Percentiles rank a stretch among this genome's conserved stretches.
These are phyloP conservation scores for Nestor notabilis DNA, from an alignment of 2,113 vertebrate species.

Conservation along the genomic window DNA sequence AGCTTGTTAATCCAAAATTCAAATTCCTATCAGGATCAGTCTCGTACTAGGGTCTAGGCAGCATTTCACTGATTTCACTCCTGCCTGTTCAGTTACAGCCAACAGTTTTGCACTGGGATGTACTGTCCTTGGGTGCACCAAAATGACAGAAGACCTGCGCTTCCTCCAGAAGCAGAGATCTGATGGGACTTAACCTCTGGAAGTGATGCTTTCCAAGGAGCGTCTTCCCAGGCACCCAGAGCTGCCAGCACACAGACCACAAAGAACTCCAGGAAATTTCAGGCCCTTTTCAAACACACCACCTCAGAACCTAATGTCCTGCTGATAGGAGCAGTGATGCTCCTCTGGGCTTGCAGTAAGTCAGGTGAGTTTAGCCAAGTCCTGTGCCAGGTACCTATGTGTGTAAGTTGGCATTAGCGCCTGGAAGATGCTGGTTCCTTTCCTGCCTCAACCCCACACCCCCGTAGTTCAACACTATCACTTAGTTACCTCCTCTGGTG, in stretches of 20 bases:
- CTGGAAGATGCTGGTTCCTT: not conserved
- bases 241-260: not conserved
- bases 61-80: not conserved
- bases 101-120: not conserved
- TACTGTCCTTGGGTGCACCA: too few relatives aligned
- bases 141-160: not conserved
- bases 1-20: not conserved
- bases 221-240: not conserved
- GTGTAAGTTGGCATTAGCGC: not conserved
- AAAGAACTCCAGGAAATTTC: not conserved
- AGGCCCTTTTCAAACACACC: not conserved
- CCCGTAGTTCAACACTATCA: not conserved
- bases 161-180: not conserved
- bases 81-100: not conserved
- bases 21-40: not conserved
- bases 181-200: not conserved
- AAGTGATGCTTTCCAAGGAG: not conserved
- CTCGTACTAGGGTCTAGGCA: not conserved
- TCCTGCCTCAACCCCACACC: not conserved
- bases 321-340: not conserved
- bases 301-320: fast-evolving
- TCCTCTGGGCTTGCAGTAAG: not conserved
- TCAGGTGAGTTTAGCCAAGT: not conserved
- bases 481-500: not conserved
- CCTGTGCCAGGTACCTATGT: not conserved